phyloP scores from a whole-genome alignment of 2,888 invertebrate genomes.

The Lochmaea capreae region DNA sequence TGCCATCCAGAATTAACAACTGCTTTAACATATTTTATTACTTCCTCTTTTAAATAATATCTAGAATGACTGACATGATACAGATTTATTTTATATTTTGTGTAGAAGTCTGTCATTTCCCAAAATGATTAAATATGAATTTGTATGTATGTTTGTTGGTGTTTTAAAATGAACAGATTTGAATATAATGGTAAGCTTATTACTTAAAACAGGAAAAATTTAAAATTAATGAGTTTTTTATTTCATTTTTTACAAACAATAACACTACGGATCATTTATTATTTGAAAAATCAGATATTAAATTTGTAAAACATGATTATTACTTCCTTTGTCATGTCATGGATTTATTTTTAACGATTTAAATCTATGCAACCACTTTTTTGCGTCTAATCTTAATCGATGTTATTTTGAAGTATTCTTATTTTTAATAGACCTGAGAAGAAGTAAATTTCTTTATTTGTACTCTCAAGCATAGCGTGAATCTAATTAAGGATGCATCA shows the following conservation, averaged over 20 bases:
- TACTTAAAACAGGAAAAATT: too few relatives aligned
- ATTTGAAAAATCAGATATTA: not conserved
- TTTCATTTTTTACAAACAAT: not conserved
- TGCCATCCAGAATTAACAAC: too few relatives aligned
- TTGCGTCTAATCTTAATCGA: not conserved
- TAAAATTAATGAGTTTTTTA: not conserved
- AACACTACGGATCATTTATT: not conserved
- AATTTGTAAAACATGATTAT: not conserved
- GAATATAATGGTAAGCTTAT: too few relatives aligned
- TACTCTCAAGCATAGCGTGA: not conserved
- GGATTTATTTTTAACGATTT: not conserved
- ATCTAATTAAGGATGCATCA: constrained; percentile 37
- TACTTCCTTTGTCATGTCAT: not conserved
- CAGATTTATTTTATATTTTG: too few relatives aligned
- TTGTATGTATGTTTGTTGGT: too few relatives aligned
- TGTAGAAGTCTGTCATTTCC: too few relatives aligned
- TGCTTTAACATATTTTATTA: too few relatives aligned
- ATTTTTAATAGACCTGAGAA: not conserved
- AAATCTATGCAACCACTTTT: too few relatives aligned
- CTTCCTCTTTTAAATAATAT: too few relatives aligned
- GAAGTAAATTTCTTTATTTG: not conserved
- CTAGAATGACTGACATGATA: too few relatives aligned
- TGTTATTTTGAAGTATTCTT: constrained; percentile 1
- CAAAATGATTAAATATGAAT: too few relatives aligned
- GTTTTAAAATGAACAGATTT: too few relatives aligned